phyloP scores from a whole-genome alignment of 2,888 invertebrate species.

The Melangyna quadrimaculata region DNA sequence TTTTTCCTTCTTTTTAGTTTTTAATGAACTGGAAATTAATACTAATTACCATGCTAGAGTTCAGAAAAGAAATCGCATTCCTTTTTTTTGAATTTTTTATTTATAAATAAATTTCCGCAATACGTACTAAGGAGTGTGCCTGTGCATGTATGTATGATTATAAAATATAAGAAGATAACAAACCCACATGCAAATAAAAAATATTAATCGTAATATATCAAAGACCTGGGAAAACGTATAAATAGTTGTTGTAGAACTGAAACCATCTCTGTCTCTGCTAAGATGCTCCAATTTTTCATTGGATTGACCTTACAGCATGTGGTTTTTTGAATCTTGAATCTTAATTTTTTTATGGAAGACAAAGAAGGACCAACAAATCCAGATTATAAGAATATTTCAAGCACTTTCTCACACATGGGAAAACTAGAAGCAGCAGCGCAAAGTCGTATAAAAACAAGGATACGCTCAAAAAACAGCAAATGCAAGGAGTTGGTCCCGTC shows the following conservation, averaged over 20 bases:
- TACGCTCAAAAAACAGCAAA: constrained; percentile 61
- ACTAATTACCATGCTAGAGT: constrained; percentile 50
- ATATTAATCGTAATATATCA: not conserved
- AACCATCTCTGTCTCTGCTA: not conserved
- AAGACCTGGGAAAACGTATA: not conserved
- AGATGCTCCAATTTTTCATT: constrained; percentile 16
- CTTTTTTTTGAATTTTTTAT: not conserved
- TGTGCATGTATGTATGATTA: not conserved
- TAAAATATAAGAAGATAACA: not conserved
- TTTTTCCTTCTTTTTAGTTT: not conserved
- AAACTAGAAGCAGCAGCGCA: constrained; percentile 26
- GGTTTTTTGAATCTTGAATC: constrained; percentile 45
- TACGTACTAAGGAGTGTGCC: not conserved
- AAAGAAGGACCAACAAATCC: not conserved
- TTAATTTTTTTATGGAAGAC: not conserved
- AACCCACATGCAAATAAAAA: not conserved
- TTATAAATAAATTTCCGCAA: constrained; percentile 15
- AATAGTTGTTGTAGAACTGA: not conserved
- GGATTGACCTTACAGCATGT: constrained; percentile 17
- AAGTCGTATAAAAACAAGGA: constrained; percentile 58
- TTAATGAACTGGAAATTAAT: constrained; percentile 57
- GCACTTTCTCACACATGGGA: not conserved
- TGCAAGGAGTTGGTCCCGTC: constrained; percentile 55
- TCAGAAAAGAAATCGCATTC: constrained; percentile 1
- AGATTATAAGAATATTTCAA: constrained; percentile 17